Base-by-base conservation (phyloP, 2,797 vertebrate genomes). In the Poecilia velifera region DNA sequence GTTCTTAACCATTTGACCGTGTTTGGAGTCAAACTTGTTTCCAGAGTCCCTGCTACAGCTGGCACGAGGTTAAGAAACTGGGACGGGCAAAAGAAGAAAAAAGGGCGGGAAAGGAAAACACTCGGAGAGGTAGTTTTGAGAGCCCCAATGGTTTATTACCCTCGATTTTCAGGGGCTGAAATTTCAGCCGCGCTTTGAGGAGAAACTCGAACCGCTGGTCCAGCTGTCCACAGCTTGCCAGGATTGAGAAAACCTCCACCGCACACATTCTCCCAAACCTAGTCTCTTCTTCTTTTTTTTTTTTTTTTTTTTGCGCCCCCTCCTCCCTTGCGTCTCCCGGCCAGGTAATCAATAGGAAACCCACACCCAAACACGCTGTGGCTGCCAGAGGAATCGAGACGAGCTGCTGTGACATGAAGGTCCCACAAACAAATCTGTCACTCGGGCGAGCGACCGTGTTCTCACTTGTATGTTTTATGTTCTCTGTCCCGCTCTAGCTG, bases 91-190 rank as follows among this genome's bases (percentile, higher is more conserved):
- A 89, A 89, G 85, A 88, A 81, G 82, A 80, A 93, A 81, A 93
- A 94, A 94, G 89, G 83, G 91, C 83, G 88, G 92, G 91, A 90
- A 91, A 73, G 72, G 74, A 82, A 84, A 81, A 70, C 85, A 83
- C 90, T 88, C 53, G n/a, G 72, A 84, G 86, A 81, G 84, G 88
- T 93, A 94, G 92, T 93, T 94, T 94, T 92, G 87, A 94, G 87
- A 93, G 87, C 92, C 89, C 84, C 91, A 89, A 90, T 93, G 90
- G 81, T 95, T 96, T 96, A 94, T 96, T 94, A 93, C 89, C 90
- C 93, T 91, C 83, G 82, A 94, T 94, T 94, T 95, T 91, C 86
- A 87, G 92, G 89, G 92, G 92, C 80, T 96, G 95, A 95, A 96
- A 96, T 96, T 95, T 95, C 95, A 96, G 93, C 93, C 94, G 92